Percentiles rank a stretch among this genome's conserved stretches.
phyloP scores from a whole-genome alignment of 2,888 invertebrate genomes.

The Seira ritae region DNA sequence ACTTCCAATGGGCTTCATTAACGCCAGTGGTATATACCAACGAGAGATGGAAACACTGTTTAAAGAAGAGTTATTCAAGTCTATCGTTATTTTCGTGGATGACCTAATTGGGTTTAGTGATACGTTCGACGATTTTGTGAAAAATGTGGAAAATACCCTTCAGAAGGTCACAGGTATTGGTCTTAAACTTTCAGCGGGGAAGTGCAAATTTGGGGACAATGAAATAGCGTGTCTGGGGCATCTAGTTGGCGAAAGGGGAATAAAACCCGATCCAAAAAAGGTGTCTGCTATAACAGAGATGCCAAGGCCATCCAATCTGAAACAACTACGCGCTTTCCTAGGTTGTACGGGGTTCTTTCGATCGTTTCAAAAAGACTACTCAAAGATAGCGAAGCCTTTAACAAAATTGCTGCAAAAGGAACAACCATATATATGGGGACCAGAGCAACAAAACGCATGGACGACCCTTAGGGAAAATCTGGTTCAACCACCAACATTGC shows the following conservation, averaged over 20 bases:
- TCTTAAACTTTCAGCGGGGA: slow-evolving; percentile 72
- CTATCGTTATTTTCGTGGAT: slow-evolving; percentile 71
- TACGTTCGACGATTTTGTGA: slow-evolving; percentile 70
- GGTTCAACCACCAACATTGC: slow-evolving; percentile 64
- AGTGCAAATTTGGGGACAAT: slow-evolving; percentile 73
- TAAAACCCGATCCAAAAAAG: slow-evolving; percentile 72
- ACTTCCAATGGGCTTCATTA: slow-evolving; percentile 69
- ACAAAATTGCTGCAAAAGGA: slow-evolving; percentile 70
- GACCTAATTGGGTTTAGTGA: slow-evolving; percentile 73
- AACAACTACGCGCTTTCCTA: slow-evolving; percentile 72
- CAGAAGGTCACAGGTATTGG: slow-evolving; percentile 64
- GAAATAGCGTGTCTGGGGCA: slow-evolving; percentile 74
- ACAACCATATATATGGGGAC: slow-evolving; percentile 62
- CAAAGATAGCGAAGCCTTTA: slow-evolving; percentile 72
- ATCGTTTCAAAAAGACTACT: slow-evolving; percentile 71
- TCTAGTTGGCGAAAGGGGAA: slow-evolving; percentile 73
- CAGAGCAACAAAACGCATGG: slow-evolving; percentile 63
- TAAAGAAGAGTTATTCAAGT: neutral
- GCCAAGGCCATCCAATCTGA: slow-evolving; percentile 69
- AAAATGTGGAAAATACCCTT: slow-evolving; percentile 65
- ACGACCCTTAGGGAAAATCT: slow-evolving; percentile 54
- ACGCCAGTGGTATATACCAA: slow-evolving; percentile 73
- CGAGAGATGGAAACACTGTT: slow-evolving; percentile 63
- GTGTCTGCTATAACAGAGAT: slow-evolving; percentile 66
- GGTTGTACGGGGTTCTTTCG: slow-evolving; percentile 74